phyloP scores from a whole-genome alignment of 2,888 invertebrate species.

The Sphecodes monilicornis region DNA sequence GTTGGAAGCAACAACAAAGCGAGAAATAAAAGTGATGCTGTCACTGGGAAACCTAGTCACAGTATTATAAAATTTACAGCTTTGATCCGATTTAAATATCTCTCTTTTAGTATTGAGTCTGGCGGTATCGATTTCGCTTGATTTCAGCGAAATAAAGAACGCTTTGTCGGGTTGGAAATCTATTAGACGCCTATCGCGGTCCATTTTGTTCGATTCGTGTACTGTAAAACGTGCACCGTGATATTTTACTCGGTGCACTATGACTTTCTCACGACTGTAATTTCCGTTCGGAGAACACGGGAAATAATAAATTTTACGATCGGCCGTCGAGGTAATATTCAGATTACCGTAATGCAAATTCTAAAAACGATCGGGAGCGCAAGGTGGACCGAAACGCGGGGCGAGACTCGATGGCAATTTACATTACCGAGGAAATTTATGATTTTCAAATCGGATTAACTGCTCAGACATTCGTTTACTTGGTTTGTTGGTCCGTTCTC shows the following conservation, averaged over 20 bases:
- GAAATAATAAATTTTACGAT: constrained; percentile 50
- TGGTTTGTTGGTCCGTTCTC: neutral
- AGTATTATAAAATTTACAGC: neutral
- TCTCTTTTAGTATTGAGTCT: neutral
- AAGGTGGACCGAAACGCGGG: neutral
- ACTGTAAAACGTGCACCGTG: constrained; percentile 27
- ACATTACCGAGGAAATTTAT: constrained; percentile 22
- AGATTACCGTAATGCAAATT: constrained; percentile 30
- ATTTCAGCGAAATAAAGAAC: constrained; percentile 41
- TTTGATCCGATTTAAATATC: neutral
- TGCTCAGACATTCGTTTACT: constrained; percentile 15
- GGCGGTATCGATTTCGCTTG: constrained; percentile 28
- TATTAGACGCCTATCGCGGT: constrained; percentile 37
- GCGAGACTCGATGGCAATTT: constrained; percentile 16
- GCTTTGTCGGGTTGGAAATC: constrained; percentile 30
- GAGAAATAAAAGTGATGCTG: neutral
- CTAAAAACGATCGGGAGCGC: neutral
- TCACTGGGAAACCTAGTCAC: neutral
- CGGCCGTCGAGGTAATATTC: constrained; percentile 37
- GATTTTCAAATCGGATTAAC: constrained; percentile 15
- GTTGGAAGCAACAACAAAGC: neutral
- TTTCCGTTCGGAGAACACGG: constrained; percentile 37
- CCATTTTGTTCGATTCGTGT: constrained; percentile 35
- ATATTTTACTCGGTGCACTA: constrained; percentile 34
- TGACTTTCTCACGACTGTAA: constrained; percentile 34